phyloP scores from a whole-genome alignment of 2,888 invertebrate species.

The Tholera decimalis region DNA sequence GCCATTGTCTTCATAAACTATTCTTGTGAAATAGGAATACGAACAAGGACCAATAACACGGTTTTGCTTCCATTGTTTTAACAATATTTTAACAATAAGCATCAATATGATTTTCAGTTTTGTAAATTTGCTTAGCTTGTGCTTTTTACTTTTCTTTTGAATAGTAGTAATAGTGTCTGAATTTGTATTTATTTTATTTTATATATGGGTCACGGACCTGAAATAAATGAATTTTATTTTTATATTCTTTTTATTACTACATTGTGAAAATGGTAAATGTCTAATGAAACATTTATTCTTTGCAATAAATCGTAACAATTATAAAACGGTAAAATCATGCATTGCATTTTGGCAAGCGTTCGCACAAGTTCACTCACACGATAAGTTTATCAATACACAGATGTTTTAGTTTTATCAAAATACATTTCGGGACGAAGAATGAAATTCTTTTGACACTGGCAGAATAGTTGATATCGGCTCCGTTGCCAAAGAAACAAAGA shows the following conservation, averaged over 20 bases:
- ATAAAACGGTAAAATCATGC: conserved; percentile 19
- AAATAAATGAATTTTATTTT: too few species aligned
- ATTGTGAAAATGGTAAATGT: neutral
- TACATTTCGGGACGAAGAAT: neutral
- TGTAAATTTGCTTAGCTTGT: neutral
- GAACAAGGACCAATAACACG: neutral
- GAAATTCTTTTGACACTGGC: conserved; percentile 1
- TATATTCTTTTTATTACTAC: too few species aligned
- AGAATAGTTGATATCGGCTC: too few species aligned
- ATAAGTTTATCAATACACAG: conserved; percentile 18
- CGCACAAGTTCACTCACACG: conserved; percentile 27
- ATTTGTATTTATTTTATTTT: too few species aligned
- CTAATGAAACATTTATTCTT: conserved; percentile 1
- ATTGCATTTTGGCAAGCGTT: conserved; percentile 31
- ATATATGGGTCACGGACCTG: too few species aligned
- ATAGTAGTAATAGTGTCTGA: too few species aligned
- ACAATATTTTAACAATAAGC: neutral
- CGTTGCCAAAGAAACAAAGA: too few species aligned
- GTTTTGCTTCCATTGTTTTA: neutral
- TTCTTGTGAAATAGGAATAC: conserved; percentile 14
- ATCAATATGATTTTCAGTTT: neutral
- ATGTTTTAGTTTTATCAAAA: neutral
- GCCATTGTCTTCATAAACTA: conserved; percentile 7
- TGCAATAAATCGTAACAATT: conserved; percentile 19
- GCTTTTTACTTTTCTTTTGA: neutral